Evolutionary conservation across 2,113 vertebrate genomes (phyloP).

Genomic region (Salvelinus namaycush): DNA sequence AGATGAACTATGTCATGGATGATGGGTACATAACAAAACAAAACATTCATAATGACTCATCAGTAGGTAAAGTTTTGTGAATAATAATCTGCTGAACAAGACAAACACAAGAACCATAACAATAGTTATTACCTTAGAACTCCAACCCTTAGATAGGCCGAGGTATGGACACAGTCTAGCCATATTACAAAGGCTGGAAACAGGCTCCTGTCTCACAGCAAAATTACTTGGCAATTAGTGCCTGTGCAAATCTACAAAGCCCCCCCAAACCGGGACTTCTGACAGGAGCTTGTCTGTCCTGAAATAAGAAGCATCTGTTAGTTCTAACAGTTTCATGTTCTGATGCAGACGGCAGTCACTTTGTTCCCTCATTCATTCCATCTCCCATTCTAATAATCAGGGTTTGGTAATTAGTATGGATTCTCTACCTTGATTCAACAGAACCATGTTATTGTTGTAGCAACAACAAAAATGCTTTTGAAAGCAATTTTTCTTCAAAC

Average conservation of each 20-base stretch:
- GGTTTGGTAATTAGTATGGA: slow-evolving; percentile 76
- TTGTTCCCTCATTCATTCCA: slow-evolving; percentile 72
- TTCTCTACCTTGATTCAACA: slow-evolving; percentile 70
- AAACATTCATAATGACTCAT: slow-evolving; percentile 58
- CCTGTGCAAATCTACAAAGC: slow-evolving; percentile 72
- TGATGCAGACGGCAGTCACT: slow-evolving; percentile 71
- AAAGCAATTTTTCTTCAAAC: slow-evolving; percentile 56
- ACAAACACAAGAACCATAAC: slow-evolving; percentile 65
- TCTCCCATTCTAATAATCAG: slow-evolving; percentile 75
- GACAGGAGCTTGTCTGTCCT: slow-evolving; percentile 69
- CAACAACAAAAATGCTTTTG: slow-evolving; percentile 58
- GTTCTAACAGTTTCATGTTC: slow-evolving; percentile 79
- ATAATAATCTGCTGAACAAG: slow-evolving; percentile 64
- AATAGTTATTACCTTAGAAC: slow-evolving; percentile 68
- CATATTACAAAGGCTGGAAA: slow-evolving; percentile 63
- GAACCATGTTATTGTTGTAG: slow-evolving; percentile 62
- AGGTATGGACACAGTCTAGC: slow-evolving; percentile 62
- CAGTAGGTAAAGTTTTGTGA: slow-evolving; percentile 56
- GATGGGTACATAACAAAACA: slow-evolving; percentile 63
- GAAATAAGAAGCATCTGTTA: slow-evolving; percentile 81
- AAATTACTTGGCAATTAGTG: slow-evolving; percentile 80
- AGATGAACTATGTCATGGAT: slow-evolving; percentile 63
- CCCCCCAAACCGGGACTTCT: slow-evolving; percentile 74
- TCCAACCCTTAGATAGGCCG: slow-evolving; percentile 65
- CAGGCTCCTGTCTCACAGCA: slow-evolving; percentile 71